Percentiles rank a stretch among this genome's conserved stretches.
Evolutionary conservation across 2,113 vertebrate genomes (phyloP).

Genomic region (Rhabdornis inornatus): DNA sequence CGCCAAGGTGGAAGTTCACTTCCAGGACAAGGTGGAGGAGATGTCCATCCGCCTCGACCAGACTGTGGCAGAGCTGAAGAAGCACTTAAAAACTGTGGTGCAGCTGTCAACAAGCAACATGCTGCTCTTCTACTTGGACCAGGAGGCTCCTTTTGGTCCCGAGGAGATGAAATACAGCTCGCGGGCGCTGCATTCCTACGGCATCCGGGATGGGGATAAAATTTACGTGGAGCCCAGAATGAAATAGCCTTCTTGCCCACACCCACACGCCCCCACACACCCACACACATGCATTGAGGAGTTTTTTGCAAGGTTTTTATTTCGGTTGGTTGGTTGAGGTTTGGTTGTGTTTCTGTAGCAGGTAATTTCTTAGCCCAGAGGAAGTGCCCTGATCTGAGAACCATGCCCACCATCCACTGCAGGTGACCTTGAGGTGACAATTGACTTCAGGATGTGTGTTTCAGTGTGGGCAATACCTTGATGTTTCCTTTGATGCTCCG

Average conservation of each 20-base stretch:
- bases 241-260: conserved; percentile 73
- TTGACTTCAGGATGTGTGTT: conserved; percentile 47
- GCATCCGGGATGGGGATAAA: conserved; percentile 93
- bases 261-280: not conserved
- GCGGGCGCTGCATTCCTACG: conserved; percentile 89
- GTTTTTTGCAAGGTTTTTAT: conserved; percentile 61
- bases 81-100: conserved; percentile 84
- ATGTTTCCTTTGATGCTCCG: conserved; percentile 44
- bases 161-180: conserved; percentile 91
- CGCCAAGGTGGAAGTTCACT: conserved; percentile 88
- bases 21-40: conserved; percentile 83
- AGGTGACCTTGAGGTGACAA: conserved; percentile 34
- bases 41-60: conserved; percentile 89
- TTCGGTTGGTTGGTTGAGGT: conserved; percentile 48
- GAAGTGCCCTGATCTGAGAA: conserved; percentile 34
- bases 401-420: conserved; percentile 17
- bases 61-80: conserved; percentile 93
- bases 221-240: conserved; percentile 88
- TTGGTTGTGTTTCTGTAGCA: conserved; percentile 59
- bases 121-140: conserved; percentile 89
- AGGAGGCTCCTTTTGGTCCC: conserved; percentile 84
- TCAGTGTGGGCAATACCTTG: conserved; percentile 50
- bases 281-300: conserved; percentile 55
- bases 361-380: conserved; percentile 40
- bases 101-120: conserved; percentile 86